Percentiles rank a stretch among this genome's conserved stretches.
Evolutionary conservation across 2,888 invertebrate genomes (phyloP).

Genomic region (Slavum lentiscoides): DNA sequence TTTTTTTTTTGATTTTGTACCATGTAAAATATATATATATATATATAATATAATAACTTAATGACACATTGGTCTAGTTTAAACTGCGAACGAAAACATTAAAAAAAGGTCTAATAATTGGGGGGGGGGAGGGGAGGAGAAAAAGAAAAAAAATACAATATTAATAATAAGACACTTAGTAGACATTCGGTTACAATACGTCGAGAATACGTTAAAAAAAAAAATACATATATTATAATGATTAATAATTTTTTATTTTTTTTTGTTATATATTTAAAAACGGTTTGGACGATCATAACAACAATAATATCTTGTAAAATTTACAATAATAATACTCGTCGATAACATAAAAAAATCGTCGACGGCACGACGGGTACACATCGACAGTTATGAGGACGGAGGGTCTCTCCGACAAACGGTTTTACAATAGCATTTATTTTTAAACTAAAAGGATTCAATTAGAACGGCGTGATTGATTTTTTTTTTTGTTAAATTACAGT

Average conservation of each 20-base stretch:
- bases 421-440: not conserved
- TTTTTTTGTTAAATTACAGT: too few species aligned
- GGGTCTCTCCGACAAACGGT: not conserved
- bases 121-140: not conserved
- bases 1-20: conserved; percentile 10
- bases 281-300: not conserved
- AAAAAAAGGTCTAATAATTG: not conserved
- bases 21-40: conserved; percentile 1
- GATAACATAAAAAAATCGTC: not conserved
- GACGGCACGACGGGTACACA: not conserved
- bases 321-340: conserved; percentile 19
- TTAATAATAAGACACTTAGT: not conserved
- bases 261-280: not conserved
- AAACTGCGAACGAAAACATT: not conserved
- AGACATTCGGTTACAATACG: not conserved
- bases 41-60: conserved; percentile 15
- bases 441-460: too few species aligned
- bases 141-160: conserved; percentile 9
- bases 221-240: too few species aligned
- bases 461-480: too few species aligned
- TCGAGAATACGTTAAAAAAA: not conserved
- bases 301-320: not conserved
- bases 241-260: not conserved
- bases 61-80: not conserved
- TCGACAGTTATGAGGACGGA: not conserved